Evolutionary conservation across 2,888 invertebrate species (phyloP).

Genomic region (Nasonia oneida): DNA sequence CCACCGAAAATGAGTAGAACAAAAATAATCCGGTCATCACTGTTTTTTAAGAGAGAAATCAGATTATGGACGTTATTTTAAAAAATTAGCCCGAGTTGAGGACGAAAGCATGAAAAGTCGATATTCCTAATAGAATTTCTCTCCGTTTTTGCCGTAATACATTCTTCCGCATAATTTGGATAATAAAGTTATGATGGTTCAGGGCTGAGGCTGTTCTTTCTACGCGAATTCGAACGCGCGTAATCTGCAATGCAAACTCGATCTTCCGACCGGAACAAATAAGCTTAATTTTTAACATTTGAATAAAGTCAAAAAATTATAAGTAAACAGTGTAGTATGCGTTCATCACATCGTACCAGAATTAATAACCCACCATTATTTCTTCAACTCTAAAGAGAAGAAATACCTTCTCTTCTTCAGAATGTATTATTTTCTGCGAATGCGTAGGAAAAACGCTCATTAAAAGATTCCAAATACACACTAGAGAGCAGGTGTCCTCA

Average conservation of each 20-base stretch:
- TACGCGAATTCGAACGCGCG: constrained; percentile 6
- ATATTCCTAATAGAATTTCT: constrained; percentile 40
- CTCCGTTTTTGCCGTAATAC: constrained; percentile 17
- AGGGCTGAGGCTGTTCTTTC: constrained; percentile 18
- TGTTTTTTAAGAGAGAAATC: too few relatives aligned
- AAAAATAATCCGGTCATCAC: too few relatives aligned
- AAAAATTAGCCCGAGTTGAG: not conserved
- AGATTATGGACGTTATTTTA: too few relatives aligned
- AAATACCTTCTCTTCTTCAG: too few relatives aligned
- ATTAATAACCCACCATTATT: too few relatives aligned
- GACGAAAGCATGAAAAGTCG: not conserved
- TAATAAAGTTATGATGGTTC: constrained; percentile 49
- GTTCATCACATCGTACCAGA: too few relatives aligned
- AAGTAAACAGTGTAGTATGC: too few relatives aligned
- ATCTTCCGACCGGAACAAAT: constrained; percentile 34
- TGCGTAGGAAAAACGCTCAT: constrained; percentile 56
- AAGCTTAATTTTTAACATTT: constrained; percentile 1
- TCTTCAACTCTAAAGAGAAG: too few relatives aligned
- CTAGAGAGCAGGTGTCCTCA: constrained; percentile 23
- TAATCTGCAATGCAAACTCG: constrained; percentile 43
- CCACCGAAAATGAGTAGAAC: too few relatives aligned
- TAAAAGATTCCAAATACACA: constrained; percentile 68
- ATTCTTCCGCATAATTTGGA: constrained; percentile 50
- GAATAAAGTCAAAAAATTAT: not conserved
- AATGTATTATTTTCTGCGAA: not conserved